A percentile compares a stretch with the other conserved stretches of the same genome.
phyloP scores from a whole-genome alignment of 2,113 vertebrate genomes.

The Pao palembangensis region DNA sequence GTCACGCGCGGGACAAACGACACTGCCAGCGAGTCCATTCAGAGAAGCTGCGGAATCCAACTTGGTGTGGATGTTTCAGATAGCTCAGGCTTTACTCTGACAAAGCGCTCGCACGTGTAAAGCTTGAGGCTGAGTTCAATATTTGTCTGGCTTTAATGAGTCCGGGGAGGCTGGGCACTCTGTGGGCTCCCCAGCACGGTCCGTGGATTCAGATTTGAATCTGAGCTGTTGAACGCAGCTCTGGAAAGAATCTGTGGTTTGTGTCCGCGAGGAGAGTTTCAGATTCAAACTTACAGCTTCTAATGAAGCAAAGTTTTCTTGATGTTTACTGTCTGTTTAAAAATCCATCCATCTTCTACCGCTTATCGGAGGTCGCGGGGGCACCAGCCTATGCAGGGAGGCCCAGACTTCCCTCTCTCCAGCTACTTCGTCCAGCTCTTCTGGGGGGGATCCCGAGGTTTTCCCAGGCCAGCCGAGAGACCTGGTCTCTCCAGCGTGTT shows the following conservation, averaged over 20 bases:
- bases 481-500: too few relatives aligned
- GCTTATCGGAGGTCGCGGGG: too few relatives aligned
- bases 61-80: neutral
- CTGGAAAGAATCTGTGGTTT: neutral
- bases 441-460: too few relatives aligned
- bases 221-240: neutral
- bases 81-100: neutral
- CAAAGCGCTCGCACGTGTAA: neutral
- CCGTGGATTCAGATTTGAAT: too few relatives aligned
- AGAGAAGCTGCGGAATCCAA: conserved; percentile 14
- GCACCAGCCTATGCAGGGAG: too few relatives aligned
- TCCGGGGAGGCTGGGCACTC: neutral
- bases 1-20: conserved; percentile 30
- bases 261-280: neutral
- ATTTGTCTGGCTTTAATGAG: neutral
- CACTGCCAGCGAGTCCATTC: conserved; percentile 35
- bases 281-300: neutral
- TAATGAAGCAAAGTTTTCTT: neutral
- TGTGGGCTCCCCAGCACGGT: neutral
- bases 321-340: too few relatives aligned
- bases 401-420: too few relatives aligned
- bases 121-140: neutral
- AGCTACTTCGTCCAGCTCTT: too few relatives aligned
- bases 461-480: too few relatives aligned
- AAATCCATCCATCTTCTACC: too few relatives aligned